phyloP scores from a whole-genome alignment of 1,140 invertebrate species.

The Potamilus streckersoni region DNA sequence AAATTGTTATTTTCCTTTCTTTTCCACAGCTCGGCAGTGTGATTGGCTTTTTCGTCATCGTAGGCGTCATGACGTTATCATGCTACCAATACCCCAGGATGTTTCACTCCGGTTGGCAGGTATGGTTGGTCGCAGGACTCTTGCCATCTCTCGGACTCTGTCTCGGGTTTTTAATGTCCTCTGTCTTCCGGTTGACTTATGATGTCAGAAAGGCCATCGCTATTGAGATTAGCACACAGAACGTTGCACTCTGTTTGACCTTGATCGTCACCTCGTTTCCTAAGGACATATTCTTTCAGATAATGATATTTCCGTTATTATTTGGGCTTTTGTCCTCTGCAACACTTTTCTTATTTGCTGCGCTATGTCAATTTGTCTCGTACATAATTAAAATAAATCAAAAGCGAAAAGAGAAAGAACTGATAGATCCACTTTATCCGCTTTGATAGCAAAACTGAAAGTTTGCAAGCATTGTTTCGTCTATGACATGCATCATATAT shows the following conservation, averaged over 20 bases:
- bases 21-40: background rate
- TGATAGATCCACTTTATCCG: too few species aligned
- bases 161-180: background rate
- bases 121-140: background rate
- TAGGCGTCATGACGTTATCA: background rate
- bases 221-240: background rate
- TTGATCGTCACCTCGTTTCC: background rate
- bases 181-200: background rate
- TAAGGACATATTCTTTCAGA: too few species aligned
- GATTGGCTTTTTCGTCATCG: background rate
- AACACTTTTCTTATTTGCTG: too few species aligned
- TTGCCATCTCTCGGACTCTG: background rate
- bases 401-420: too few species aligned
- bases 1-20: too few species aligned
- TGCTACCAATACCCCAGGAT: conserved; percentile 4
- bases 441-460: too few species aligned
- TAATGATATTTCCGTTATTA: too few species aligned
- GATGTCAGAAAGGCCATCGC: background rate
- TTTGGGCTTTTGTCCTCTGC: too few species aligned
- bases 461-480: too few species aligned
- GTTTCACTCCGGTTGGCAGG: background rate
- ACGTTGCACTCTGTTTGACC: background rate
- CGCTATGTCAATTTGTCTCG: too few species aligned
- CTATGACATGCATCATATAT: too few species aligned
- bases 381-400: too few species aligned